Base-by-base conservation (phyloP, 2,888 invertebrate species). In the Macaria liturata region DNA sequence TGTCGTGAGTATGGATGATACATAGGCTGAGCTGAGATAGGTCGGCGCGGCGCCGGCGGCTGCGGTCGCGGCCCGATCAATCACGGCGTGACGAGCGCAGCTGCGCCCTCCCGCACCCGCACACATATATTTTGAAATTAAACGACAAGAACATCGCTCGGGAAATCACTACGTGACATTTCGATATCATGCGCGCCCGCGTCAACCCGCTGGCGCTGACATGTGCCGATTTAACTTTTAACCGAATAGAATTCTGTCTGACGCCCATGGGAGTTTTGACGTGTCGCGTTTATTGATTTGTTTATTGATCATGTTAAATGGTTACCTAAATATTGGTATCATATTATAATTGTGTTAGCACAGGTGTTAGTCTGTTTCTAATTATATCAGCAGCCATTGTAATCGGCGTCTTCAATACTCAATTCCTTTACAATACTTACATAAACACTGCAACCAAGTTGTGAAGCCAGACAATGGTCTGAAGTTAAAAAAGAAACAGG, bases 1-100 rank as follows among this genome's bases (percentile, higher is more conserved):
- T 20, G 20, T 5, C 49, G 34, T 46, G 6, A 45, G 44, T 48
- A 46, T 39, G 52, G 39, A 50, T 34, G 49, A 50, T 52, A 58
- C 39, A 54, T 53, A 55, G 46, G 46, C 49, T 44, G 30, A 40
- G 51, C 48, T 45, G 30, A 34, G 55, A 52, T 48, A 50, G 54
- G 51, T 43, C 48, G 40, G 55, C 48, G 47, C 4, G 43, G 64
- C 49, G 64, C 63, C 57, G 58, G 59, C 60, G 75, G 68, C 64
- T 66, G 72, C 64, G 69, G 68, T 65, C 60, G 67, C 66, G 62
- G 61, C 62, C 68, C 72, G 71, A 79, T 79, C 78, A 78, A 79
- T 79, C 79, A 78, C 72, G 70, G 60, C 60, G 54, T 68, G 72
- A 67, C 74, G 67, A 63, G 59, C 65, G 59, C 76, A 73, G 73